Base-by-base conservation (phyloP, 1,140 invertebrate species). In the Anthonomus grandis region DNA sequence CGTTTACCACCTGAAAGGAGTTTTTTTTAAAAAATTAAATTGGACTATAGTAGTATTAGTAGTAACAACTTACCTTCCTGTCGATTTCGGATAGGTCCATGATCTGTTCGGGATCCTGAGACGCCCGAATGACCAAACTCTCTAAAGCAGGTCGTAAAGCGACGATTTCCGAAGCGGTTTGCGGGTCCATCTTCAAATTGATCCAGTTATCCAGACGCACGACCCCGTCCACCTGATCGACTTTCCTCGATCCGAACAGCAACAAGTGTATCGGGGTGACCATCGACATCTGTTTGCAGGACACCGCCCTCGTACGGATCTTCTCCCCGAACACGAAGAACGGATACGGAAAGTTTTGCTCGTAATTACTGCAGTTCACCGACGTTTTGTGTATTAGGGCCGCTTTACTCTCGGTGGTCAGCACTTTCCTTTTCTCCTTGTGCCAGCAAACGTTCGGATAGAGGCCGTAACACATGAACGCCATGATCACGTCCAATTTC, bases 261-360 rank as follows among this genome's bases (percentile, higher is more conserved):
- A 99, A 72, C 4, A 98, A 75, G 75, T 98, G 95, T 55, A 98
- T 73, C 0, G 96, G 94, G 1, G 93, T 86, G 1, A 98, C 87
- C 93, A 98, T 97, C 0, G 93, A 94, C 80, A 96, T 90, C 76
- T 97, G 93, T 72, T 98, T 98, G 73, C 94, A 97, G 12, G 90
- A 90, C n/a, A 98, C 93, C 4, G 95, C 93, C 62, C 91, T 79
- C 0, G 95, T 98, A 47, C 95, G 83, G 39, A 98, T 93, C 83
- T 99, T 98, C 78, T 99, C 96, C 2, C 94, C 94, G 75, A 98
- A 99, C 25, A 98, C 90, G 72, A 99, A 97, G 69, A 97, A 93
- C 3, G 96, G 96, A 54, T 87, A 96, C 0, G 91, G 90, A 66
- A 97, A 98, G 50, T 81, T 82, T 49, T 92, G 82, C 39, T 90